Percentiles rank a stretch among this genome's conserved stretches.
phyloP scores from a whole-genome alignment of 2,888 invertebrate genomes.

The Amblyjoppa fuscipennis region DNA sequence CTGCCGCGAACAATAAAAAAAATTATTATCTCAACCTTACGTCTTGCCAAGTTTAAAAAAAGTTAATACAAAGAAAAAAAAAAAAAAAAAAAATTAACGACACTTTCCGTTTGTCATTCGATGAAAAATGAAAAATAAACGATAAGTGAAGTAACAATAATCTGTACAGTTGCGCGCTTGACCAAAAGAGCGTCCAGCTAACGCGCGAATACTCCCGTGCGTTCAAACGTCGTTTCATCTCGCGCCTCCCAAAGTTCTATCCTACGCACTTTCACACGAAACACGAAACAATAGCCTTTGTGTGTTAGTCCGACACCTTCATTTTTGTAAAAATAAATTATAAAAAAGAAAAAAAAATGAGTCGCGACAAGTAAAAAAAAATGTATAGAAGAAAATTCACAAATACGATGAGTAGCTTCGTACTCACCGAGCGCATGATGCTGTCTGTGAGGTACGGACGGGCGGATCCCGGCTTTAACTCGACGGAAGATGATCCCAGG shows the following conservation, averaged over 20 bases:
- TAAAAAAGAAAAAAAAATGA: constrained; percentile 22
- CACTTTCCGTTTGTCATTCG: not conserved
- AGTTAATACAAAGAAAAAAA: not conserved
- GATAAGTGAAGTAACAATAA: not conserved
- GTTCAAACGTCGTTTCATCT: constrained; percentile 28
- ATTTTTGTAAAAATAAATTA: not conserved
- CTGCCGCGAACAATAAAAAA: not conserved
- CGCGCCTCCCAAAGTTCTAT: constrained; percentile 36
- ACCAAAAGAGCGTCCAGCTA: constrained; percentile 12
- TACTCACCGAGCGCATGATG: constrained; percentile 85
- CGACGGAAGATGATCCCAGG: constrained; percentile 76
- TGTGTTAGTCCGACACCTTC: not conserved
- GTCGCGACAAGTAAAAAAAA: not conserved
- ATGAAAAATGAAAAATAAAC: constrained; percentile 33
- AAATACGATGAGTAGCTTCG: constrained; percentile 72
- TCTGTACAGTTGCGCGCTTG: constrained; percentile 30
- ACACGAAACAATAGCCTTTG: not conserved
- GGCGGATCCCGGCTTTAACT: constrained; percentile 80
- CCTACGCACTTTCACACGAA: constrained; percentile 73
- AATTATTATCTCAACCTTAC: not conserved
- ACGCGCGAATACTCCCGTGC: constrained; percentile 21
- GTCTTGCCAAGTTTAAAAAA: no score
- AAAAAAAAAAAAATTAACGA: no score
- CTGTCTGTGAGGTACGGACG: constrained; percentile 80
- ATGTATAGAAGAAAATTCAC: constrained; percentile 14